These are phyloP conservation scores for Amphipyra berbera DNA, from an alignment of 2,888 invertebrate genomes.

Conservation along the genomic window DNA sequence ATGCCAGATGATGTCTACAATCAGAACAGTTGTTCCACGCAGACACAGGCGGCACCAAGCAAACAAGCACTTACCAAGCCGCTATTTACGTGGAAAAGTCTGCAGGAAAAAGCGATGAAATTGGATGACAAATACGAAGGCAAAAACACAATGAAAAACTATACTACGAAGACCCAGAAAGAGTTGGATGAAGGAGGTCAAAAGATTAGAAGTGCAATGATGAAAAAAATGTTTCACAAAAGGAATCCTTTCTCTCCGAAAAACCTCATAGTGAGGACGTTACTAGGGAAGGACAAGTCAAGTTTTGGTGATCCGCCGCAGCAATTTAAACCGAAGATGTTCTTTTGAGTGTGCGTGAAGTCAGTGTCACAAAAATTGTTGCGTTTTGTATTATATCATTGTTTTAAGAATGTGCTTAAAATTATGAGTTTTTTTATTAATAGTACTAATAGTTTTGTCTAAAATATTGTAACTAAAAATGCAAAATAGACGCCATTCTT, in stretches of 20 bases:
- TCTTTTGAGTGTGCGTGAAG: constrained; percentile 67
- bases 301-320: constrained; percentile 73
- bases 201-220: constrained; percentile 76
- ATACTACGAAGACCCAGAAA: constrained; percentile 70
- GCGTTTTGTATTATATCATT: constrained; percentile 42
- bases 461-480: too few relatives aligned
- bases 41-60: constrained; percentile 47
- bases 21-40: constrained; percentile 62
- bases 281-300: constrained; percentile 79
- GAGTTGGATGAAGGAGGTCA: constrained; percentile 73
- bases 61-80: constrained; percentile 50
- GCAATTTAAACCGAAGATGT: constrained; percentile 73
- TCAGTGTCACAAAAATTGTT: constrained; percentile 61
- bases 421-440: constrained; percentile 33
- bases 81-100: constrained; percentile 72
- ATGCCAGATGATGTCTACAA: constrained; percentile 41
- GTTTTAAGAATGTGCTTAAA: constrained; percentile 56
- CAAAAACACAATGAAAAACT: constrained; percentile 64
- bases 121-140: constrained; percentile 30
- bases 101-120: constrained; percentile 66
- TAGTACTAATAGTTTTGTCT: too few relatives aligned
- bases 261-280: constrained; percentile 77
- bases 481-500: too few relatives aligned
- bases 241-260: constrained; percentile 82
- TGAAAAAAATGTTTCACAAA: constrained; percentile 80